Conservation (phyloP, 2,113 vertebrate genomes). For the Uria aalge region DNA sequence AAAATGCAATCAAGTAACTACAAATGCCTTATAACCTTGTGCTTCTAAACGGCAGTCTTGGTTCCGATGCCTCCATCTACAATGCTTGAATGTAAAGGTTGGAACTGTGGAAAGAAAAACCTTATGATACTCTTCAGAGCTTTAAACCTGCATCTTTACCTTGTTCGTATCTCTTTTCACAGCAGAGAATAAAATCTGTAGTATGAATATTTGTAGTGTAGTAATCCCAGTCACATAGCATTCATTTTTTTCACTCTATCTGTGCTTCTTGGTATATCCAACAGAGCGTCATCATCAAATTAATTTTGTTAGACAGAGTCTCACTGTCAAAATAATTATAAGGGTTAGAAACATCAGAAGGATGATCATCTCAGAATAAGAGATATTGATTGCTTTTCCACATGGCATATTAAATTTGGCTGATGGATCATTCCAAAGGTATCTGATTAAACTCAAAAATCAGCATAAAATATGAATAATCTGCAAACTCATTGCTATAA, state of each 20-base stretch:
- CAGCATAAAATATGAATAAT: background rate
- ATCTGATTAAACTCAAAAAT: background rate
- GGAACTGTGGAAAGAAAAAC: background rate
- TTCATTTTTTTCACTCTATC: background rate
- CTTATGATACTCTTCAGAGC: background rate
- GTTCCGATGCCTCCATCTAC: accelerated
- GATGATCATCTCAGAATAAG: background rate
- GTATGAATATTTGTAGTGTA: background rate
- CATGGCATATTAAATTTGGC: background rate
- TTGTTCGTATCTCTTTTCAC: background rate
- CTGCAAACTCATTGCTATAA: background rate
- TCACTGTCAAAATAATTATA: background rate
- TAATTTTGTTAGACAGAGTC: background rate
- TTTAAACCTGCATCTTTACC: background rate
- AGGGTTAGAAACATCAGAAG: background rate
- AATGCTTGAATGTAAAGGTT: background rate
- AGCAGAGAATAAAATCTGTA: background rate
- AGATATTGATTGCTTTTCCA: background rate
- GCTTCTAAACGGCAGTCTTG: background rate
- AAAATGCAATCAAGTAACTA: background rate
- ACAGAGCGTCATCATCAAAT: background rate
- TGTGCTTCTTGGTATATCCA: background rate
- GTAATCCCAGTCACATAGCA: background rate
- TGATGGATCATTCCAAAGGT: background rate
- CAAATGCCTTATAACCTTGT: background rate